Conservation (phyloP, 2,888 invertebrate genomes). For the Agrochola lota region DNA sequence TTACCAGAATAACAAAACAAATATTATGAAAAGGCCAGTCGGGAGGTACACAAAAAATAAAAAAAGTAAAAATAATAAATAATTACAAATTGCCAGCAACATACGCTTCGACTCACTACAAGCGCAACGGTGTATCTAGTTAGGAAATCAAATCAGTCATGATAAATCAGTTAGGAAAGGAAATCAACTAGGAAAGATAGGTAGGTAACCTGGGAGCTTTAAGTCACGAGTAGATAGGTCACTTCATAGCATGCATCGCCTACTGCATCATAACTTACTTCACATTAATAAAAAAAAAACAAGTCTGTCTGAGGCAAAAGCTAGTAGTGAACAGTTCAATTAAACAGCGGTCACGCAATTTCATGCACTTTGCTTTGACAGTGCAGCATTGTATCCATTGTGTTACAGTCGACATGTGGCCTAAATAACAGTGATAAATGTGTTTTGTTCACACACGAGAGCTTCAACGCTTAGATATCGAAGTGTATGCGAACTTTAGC, state of each 20-base stretch:
- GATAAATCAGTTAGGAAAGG: not conserved
- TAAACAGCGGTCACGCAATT: slow-evolving; percentile 69
- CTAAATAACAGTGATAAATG: slow-evolving; percentile 75
- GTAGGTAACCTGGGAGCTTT: not conserved
- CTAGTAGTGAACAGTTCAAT: slow-evolving; percentile 58
- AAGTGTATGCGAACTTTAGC: slow-evolving; percentile 14
- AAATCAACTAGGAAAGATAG: not conserved
- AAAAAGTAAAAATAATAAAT: too few species aligned
- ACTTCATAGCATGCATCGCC: not conserved
- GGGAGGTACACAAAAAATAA: too few species aligned
- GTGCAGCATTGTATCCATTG: slow-evolving; percentile 68
- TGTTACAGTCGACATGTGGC: slow-evolving; percentile 70
- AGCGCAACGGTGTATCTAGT: not conserved
- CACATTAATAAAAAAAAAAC: not conserved
- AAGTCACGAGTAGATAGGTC: not conserved
- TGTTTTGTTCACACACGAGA: slow-evolving; percentile 47
- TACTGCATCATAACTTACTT: not conserved
- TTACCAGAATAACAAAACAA: not conserved
- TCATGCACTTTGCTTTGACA: slow-evolving; percentile 65
- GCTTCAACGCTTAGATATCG: slow-evolving; percentile 37
- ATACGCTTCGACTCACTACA: too few species aligned
- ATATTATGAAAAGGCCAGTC: too few species aligned
- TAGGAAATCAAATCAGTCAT: too few species aligned
- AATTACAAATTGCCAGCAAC: too few species aligned
- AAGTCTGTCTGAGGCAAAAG: slow-evolving; percentile 1